These are phyloP conservation scores for Nothocercus nigrocapillus DNA, from an alignment of 2,113 vertebrate species.

Conservation along the genomic window DNA sequence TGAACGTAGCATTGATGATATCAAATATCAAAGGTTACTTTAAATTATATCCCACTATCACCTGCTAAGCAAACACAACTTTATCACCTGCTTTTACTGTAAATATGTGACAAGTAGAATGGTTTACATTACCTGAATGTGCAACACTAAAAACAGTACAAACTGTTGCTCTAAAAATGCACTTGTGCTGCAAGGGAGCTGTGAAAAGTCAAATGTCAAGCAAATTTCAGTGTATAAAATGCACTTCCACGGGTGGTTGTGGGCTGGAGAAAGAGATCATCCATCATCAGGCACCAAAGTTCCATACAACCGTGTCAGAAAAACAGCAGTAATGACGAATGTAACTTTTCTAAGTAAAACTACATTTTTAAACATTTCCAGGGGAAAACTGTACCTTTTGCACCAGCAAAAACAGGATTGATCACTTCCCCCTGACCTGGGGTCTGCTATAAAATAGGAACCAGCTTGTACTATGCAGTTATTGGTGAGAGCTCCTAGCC, in stretches of 20 bases:
- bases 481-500: not conserved
- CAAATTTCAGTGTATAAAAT: not conserved
- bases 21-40: not conserved
- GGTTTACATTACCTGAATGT: not conserved
- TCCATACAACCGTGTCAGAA: not conserved
- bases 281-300: not conserved
- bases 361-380: conserved; percentile 8
- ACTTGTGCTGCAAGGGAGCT: not conserved
- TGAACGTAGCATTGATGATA: not conserved
- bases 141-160: not conserved
- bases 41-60: not conserved
- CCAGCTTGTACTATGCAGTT: not conserved
- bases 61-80: not conserved
- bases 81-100: not conserved
- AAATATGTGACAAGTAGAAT: not conserved
- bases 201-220: not conserved
- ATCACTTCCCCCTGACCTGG: conserved; percentile 10
- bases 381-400: not conserved
- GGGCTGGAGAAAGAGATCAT: not conserved
- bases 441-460: not conserved
- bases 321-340: not conserved
- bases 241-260: not conserved
- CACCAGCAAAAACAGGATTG: conserved; percentile 4
- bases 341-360: not conserved
- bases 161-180: not conserved